These are phyloP conservation scores for Drosophila setifemur DNA, from an alignment of 1,140 invertebrate genomes.

Conservation along the genomic window DNA sequence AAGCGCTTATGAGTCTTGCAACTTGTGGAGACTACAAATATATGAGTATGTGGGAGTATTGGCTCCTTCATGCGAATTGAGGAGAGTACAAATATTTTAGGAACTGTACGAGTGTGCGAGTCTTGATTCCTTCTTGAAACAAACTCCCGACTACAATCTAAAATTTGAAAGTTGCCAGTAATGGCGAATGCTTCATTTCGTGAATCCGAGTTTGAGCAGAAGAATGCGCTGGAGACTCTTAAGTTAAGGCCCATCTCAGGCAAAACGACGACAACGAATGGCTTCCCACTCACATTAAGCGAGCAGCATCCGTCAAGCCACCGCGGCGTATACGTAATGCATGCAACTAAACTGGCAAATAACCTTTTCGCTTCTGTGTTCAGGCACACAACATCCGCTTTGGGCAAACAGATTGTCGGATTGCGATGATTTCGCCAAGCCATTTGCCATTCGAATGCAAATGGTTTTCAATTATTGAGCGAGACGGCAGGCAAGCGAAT, in stretches of 20 bases:
- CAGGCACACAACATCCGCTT: conserved; percentile 67
- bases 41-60: too few species aligned
- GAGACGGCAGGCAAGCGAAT: conserved; percentile 21
- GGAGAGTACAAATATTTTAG: background rate
- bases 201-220: conserved; percentile 22
- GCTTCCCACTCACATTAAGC: conserved; percentile 61
- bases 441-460: conserved; percentile 76
- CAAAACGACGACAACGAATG: conserved; percentile 27
- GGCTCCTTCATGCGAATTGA: background rate
- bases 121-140: conserved; percentile 17
- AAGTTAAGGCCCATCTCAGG: conserved; percentile 31
- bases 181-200: conserved; percentile 17
- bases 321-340: conserved; percentile 64
- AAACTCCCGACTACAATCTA: conserved; percentile 25
- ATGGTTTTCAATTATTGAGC: conserved; percentile 60
- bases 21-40: background rate
- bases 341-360: conserved; percentile 32
- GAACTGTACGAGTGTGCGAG: background rate
- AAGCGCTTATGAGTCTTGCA: background rate
- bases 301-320: conserved; percentile 26
- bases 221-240: conserved; percentile 29
- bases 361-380: conserved; percentile 31
- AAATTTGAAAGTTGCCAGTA: conserved; percentile 49
- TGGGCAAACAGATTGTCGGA: conserved; percentile 28
- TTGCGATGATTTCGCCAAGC: conserved; percentile 49